Conservation (phyloP, 2,888 invertebrate genomes). For the Caenorhabditis sp. region DNA sequence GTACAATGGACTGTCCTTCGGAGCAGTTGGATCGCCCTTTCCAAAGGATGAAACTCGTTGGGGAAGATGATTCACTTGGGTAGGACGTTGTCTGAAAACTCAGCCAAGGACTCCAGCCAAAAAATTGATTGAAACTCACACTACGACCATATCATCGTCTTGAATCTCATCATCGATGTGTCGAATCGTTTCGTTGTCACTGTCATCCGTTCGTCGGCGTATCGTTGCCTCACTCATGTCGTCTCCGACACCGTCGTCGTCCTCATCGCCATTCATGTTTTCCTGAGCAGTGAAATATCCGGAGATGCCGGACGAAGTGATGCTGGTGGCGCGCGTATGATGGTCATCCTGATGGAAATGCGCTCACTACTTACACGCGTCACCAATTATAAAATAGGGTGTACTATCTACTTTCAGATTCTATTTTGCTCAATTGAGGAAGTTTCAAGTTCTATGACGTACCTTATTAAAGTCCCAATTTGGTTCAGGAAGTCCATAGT, state of each 20-base stretch:
- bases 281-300: constrained; percentile 75
- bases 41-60: constrained; percentile 62
- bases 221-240: constrained; percentile 20
- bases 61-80: constrained; percentile 50
- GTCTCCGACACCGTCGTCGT: constrained; percentile 45
- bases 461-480: constrained; percentile 68
- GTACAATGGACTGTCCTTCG: constrained; percentile 61
- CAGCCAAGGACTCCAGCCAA: neutral
- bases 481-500: constrained; percentile 57
- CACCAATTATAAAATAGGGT: constrained; percentile 14
- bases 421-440: neutral
- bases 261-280: constrained; percentile 36
- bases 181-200: constrained; percentile 62
- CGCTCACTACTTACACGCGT: constrained; percentile 30
- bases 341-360: constrained; percentile 53
- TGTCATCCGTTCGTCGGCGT: constrained; percentile 28
- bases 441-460: neutral
- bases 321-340: constrained; percentile 60
- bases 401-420: neutral
- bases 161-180: constrained; percentile 63
- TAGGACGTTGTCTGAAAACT: constrained; percentile 52
- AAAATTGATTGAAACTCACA: constrained; percentile 48
- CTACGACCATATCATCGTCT: constrained; percentile 58
- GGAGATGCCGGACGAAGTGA: constrained; percentile 68
- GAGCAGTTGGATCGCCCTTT: constrained; percentile 58